Percentiles rank a stretch among this genome's conserved stretches.
phyloP scores from a whole-genome alignment of 2,113 vertebrate genomes.

The Colistium nudipinnis region DNA sequence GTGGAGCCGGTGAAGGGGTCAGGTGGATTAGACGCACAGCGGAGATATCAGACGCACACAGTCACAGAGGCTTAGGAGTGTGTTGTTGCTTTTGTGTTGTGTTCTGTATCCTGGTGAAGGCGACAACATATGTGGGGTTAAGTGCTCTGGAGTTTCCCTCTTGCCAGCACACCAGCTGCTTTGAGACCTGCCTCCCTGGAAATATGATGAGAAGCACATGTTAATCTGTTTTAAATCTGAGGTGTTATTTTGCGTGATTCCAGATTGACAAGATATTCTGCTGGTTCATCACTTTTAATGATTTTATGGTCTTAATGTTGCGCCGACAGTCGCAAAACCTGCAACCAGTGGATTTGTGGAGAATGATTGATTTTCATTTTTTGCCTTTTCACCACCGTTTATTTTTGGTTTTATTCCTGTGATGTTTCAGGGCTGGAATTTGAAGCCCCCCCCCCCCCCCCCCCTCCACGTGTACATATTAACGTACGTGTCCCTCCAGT shows the following conservation, averaged over 20 bases:
- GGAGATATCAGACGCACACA: conserved; percentile 21
- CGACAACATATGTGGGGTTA: background rate
- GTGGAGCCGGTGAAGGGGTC: conserved; percentile 29
- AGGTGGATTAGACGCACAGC: conserved; percentile 55
- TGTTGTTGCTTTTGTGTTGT: conserved; percentile 43
- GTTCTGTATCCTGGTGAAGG: conserved; percentile 50
- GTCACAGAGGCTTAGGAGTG: conserved; percentile 33
- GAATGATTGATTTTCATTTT: too few relatives aligned
- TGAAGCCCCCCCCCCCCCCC: background rate
- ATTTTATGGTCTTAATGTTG: background rate
- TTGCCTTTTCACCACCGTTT: too few relatives aligned
- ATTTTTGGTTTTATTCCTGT: too few relatives aligned
- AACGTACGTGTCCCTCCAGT: background rate
- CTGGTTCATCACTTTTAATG: conserved; percentile 4
- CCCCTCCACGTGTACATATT: background rate
- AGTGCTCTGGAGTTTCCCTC: conserved; percentile 3
- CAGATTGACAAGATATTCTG: background rate
- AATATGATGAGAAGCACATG: conserved; percentile 23
- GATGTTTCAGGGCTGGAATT: too few relatives aligned
- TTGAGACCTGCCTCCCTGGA: background rate
- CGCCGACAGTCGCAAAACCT: background rate
- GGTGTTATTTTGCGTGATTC: too few relatives aligned
- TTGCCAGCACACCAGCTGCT: conserved; percentile 40
- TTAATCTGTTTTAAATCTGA: conserved; percentile 32
- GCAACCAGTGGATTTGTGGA: too few relatives aligned